phyloP scores from a whole-genome alignment of 2,113 vertebrate species.

The Anseranas semipalmata region DNA sequence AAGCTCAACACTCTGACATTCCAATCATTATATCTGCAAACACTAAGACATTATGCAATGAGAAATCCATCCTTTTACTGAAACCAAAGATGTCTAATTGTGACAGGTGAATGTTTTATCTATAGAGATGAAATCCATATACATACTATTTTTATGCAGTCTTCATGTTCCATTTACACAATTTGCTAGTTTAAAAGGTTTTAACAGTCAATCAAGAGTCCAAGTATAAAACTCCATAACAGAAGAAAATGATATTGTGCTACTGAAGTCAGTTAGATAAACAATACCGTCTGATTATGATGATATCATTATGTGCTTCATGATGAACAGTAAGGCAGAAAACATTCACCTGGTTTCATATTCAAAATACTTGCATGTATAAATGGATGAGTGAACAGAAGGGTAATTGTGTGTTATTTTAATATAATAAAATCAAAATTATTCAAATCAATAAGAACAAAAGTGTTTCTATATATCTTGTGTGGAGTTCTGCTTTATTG shows the following conservation, averaged over 20 bases:
- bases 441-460: slow-evolving; percentile 26
- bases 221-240: not conserved
- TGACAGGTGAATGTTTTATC: slow-evolving; percentile 38
- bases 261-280: slow-evolving; percentile 31
- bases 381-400: slow-evolving; percentile 57
- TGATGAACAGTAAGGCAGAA: not conserved
- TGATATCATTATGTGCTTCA: slow-evolving; percentile 24
- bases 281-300: slow-evolving; percentile 33
- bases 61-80: slow-evolving; percentile 41
- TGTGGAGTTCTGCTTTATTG: not conserved
- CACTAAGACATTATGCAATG: not conserved
- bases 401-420: slow-evolving; percentile 43
- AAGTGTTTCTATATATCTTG: not conserved
- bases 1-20: slow-evolving; percentile 6
- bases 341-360: slow-evolving; percentile 43
- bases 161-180: slow-evolving; percentile 16
- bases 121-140: slow-evolving; percentile 5
- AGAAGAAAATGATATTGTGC: slow-evolving; percentile 14
- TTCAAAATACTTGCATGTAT: slow-evolving; percentile 18
- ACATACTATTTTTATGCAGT: not conserved
- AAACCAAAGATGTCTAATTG: not conserved
- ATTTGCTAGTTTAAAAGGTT: slow-evolving; percentile 23
- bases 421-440: slow-evolving; percentile 38
- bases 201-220: slow-evolving; percentile 36
- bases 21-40: slow-evolving; percentile 21